These are phyloP conservation scores for Halcyon malimbica DNA, from an alignment of 2,113 vertebrate species.

Conservation along the genomic window DNA sequence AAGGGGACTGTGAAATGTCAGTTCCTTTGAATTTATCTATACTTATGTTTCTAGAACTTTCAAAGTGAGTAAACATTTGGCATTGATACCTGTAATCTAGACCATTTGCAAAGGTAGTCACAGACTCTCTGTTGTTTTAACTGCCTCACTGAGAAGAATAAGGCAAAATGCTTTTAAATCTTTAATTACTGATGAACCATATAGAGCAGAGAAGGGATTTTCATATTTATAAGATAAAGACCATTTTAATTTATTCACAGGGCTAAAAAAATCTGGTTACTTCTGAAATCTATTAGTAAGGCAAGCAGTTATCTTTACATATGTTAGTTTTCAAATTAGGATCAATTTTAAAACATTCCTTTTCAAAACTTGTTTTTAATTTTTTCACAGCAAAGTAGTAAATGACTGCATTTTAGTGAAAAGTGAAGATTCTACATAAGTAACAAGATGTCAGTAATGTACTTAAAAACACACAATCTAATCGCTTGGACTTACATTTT, in stretches of 20 bases:
- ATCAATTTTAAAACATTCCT: not conserved
- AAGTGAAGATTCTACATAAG: not conserved
- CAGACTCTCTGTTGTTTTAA: not conserved
- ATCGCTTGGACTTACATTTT: not conserved
- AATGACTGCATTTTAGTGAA: not conserved
- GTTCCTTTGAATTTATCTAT: not conserved
- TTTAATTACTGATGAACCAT: slow-evolving; percentile 8
- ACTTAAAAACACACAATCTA: not conserved
- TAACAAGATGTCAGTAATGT: not conserved
- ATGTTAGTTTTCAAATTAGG: not conserved
- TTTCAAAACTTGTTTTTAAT: not conserved
- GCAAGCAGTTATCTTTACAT: not conserved
- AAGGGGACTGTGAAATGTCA: not conserved
- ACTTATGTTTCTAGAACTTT: not conserved
- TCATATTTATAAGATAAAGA: slow-evolving; percentile 28
- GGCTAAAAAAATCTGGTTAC: not conserved
- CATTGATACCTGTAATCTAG: not conserved
- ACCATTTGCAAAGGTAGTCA: not conserved
- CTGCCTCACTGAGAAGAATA: not conserved
- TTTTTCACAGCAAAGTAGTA: not conserved
- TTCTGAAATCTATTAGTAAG: not conserved
- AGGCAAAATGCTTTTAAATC: not conserved
- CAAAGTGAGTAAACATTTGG: not conserved
- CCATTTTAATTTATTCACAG: slow-evolving; percentile 19
- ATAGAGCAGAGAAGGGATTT: slow-evolving; percentile 14